Conservation (phyloP, 2,113 vertebrate genomes). For the Hydrolagus affinis region DNA sequence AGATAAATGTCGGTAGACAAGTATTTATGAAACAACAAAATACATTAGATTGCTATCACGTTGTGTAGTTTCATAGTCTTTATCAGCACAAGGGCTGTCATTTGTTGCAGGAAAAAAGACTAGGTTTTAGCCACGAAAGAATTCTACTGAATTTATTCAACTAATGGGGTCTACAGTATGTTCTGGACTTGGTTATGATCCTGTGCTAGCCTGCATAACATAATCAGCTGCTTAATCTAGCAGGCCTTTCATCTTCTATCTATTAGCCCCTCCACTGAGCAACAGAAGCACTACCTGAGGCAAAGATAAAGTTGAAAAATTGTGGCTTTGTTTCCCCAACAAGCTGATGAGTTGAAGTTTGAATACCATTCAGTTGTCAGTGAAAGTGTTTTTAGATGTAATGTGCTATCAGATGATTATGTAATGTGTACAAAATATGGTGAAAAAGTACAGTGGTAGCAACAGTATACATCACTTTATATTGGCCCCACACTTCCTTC, state of each 20-base stretch:
- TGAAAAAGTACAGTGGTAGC: slow-evolving; percentile 92
- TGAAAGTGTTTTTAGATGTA: slow-evolving; percentile 76
- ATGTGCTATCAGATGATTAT: slow-evolving; percentile 84
- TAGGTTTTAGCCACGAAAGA: slow-evolving; percentile 64
- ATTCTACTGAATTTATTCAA: neutral
- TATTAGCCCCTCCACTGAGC: slow-evolving; percentile 58
- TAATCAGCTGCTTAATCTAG: slow-evolving; percentile 68
- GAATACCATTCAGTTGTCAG: slow-evolving; percentile 65
- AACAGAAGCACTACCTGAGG: slow-evolving; percentile 79
- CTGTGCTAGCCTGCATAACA: slow-evolving; percentile 56
- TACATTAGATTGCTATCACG: slow-evolving; percentile 69
- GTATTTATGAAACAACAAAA: slow-evolving; percentile 66
- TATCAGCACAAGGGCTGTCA: slow-evolving; percentile 65
- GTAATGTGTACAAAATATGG: slow-evolving; percentile 92
- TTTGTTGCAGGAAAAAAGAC: slow-evolving; percentile 49
- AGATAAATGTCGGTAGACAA: slow-evolving; percentile 61
- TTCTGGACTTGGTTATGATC: slow-evolving; percentile 52
- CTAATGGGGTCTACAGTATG: slow-evolving; percentile 8
- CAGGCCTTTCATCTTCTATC: slow-evolving; percentile 40
- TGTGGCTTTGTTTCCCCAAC: slow-evolving; percentile 55
- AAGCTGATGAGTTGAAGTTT: slow-evolving; percentile 57
- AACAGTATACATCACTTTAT: slow-evolving; percentile 83
- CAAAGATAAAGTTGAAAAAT: slow-evolving; percentile 45
- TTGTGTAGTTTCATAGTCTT: slow-evolving; percentile 53
- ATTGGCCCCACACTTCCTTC: slow-evolving; percentile 55